phyloP scores from a whole-genome alignment of 1,140 invertebrate genomes.

The Drosophila guanche region DNA sequence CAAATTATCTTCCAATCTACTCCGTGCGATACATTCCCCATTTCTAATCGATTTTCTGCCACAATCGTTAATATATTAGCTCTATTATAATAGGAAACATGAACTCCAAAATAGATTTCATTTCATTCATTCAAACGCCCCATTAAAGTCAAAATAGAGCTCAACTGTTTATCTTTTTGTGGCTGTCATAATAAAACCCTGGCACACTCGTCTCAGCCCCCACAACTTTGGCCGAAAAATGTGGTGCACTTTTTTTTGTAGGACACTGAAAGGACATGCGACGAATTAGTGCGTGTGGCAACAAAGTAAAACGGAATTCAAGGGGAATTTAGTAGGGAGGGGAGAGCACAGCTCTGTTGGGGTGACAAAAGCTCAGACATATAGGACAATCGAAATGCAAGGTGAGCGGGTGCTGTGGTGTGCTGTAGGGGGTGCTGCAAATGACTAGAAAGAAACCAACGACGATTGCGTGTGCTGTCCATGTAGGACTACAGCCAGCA shows the following conservation, averaged over 20 bases:
- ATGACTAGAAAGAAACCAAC: conserved; percentile 34
- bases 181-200: conserved; percentile 46
- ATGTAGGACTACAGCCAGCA: conserved; percentile 9
- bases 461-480: conserved; percentile 61
- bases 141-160: conserved; percentile 42
- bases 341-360: conserved; percentile 5
- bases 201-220: conserved; percentile 20
- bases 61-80: conserved; percentile 6
- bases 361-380: conserved; percentile 46
- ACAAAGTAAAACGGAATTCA: conserved; percentile 63
- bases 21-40: conserved; percentile 12
- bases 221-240: conserved; percentile 18
- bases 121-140: conserved; percentile 33
- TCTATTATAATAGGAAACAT: conserved; percentile 7
- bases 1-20: not conserved
- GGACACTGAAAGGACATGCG: conserved; percentile 71
- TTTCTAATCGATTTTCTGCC: conserved; percentile 31
- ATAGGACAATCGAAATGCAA: conserved; percentile 64
- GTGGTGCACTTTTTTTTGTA: conserved; percentile 65
- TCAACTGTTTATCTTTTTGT: conserved; percentile 41
- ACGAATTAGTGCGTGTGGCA: conserved; percentile 71
- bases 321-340: not conserved
- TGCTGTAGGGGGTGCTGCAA: conserved; percentile 31
- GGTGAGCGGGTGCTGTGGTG: conserved; percentile 25
- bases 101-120: conserved; percentile 34